Evolutionary conservation across 53 echinoderm and acorn worm species (phyloP), one percentile per base, ranked within the genome.

Genomic region (Paelopatides confundens): DNA sequence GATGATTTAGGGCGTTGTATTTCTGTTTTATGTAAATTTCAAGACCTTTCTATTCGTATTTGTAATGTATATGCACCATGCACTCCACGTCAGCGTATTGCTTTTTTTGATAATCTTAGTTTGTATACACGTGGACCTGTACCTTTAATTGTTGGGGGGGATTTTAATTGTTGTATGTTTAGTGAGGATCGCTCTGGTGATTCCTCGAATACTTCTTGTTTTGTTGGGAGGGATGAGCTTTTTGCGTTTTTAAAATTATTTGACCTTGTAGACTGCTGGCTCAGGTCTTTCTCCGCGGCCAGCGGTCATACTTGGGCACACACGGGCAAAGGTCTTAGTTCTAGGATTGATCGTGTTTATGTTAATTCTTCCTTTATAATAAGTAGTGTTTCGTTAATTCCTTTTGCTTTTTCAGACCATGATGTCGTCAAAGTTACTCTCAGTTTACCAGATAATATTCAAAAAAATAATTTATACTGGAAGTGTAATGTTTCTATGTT

Each of bases 271-370:
- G 77, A 47, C 11, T 24, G 77, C 6, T 77, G 30, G 24, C 27
- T 5, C 2, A 3, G 24, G 17, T 23, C 0, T 0, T 21, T 26
- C 13, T 6, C 49, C 49, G 8, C 27, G 7, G 2, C 3, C 15
- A 9, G 18, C 9, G 50, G 77, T 7, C 48, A 77, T 29, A 48
- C 77, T 24, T 47, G 77, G 77, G 7, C 3, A 4, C 66, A 29
- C 27, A 3, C 66, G 4, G 31, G 31, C 11, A 28, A 24, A 13
- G 31, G 28, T 27, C n/a, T 35, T 47, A 77, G 77, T 77, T 77
- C 77, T 37, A 77, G 77, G 27, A 46, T 77, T 7, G 77, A 77
- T 29, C n/a, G 47, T 35, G 29, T 77, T 77, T 46, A 77, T 12
- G 23, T 77, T 4, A n/a, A n/a, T n/a, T n/a, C n/a, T n/a, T n/a